Base-by-base conservation (phyloP, 1,140 invertebrate genomes). In the Oryctes rhinoceros region DNA sequence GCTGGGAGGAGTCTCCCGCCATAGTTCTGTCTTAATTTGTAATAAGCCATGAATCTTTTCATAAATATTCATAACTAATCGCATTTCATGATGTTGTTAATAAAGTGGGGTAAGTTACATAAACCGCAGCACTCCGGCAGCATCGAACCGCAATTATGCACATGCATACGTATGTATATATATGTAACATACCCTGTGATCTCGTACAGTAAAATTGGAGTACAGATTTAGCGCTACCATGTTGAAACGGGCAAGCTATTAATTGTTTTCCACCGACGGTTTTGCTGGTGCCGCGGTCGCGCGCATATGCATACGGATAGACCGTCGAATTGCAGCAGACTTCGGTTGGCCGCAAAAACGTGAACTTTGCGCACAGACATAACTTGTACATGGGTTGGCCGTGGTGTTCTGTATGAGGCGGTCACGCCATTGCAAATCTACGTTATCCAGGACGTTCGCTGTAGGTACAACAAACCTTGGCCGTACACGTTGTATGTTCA, bases 291-390 rank as follows among this genome's bases (percentile, higher is more conserved):
- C 49, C 18, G 6, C 53, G 15, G 53, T 18, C 18, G 5, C 18
- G 53, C 53, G 7, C 15, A 59, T 59, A 59, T 59, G 53, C 15
- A 59, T 59, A 18, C 18, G n/a, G 13, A 59, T 44, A 59, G 13
- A 59, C 6, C n/a, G 3, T 59, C 18, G 53, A 59, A 59, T 59
- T 18, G 53, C 53, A 59, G 5, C 53, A 18, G 53, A 59, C 53
- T n/a, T 59, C 15, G 53, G 53, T 59, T 59, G 6, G 53, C 53
- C 53, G n/a, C 53, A 59, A 59, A 59, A 59, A 59, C 53, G 18
- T 18, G 53, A 18, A 59, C 53, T 59, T 18, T 18, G 18, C 18
- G 53, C 53, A 59, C 53, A 30, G 2, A 30, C 24, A 59, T 59
- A 59, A n/a, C 53, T 18, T 13, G 53, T 59, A 59, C 5, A 44